Percentiles rank a stretch among this genome's conserved stretches.
Conservation (phyloP, 2,113 vertebrate species). For the Serinus canaria region DNA sequence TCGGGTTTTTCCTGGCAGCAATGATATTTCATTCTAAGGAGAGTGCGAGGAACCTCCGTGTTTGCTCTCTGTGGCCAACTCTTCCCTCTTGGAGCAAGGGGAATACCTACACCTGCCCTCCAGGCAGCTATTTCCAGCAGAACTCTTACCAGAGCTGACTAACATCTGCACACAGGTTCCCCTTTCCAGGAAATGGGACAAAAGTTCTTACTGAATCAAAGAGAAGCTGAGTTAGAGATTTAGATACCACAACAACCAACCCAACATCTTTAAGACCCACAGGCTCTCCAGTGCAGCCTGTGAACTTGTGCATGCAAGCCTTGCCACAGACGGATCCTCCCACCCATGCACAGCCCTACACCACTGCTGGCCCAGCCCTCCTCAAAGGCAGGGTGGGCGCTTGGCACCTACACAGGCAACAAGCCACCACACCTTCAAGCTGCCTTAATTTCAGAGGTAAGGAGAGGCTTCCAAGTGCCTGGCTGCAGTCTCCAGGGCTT, state of each 20-base stretch:
- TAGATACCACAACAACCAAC: no score
- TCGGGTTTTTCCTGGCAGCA: background rate
- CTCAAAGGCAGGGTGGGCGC: background rate
- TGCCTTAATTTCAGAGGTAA: background rate
- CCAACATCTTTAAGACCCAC: background rate
- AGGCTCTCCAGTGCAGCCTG: background rate
- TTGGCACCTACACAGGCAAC: background rate
- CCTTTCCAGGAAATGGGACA: background rate
- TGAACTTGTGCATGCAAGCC: background rate
- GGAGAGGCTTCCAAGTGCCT: background rate
- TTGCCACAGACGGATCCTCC: rapidly evolving
- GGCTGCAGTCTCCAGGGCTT: background rate
- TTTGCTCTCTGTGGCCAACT: background rate
- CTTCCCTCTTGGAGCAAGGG: background rate
- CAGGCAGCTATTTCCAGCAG: background rate
- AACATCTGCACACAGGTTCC: background rate
- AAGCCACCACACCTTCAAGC: background rate
- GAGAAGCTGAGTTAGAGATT: background rate
- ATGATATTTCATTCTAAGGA: background rate
- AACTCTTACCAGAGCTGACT: background rate
- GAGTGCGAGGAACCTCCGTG: rapidly evolving
- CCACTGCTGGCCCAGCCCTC: background rate
- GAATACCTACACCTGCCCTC: background rate
- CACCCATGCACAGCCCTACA: rapidly evolving
- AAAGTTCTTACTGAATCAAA: background rate